Evolutionary conservation across 2,797 vertebrate genomes (phyloP).

Genomic region (Smutsia gigantea): DNA sequence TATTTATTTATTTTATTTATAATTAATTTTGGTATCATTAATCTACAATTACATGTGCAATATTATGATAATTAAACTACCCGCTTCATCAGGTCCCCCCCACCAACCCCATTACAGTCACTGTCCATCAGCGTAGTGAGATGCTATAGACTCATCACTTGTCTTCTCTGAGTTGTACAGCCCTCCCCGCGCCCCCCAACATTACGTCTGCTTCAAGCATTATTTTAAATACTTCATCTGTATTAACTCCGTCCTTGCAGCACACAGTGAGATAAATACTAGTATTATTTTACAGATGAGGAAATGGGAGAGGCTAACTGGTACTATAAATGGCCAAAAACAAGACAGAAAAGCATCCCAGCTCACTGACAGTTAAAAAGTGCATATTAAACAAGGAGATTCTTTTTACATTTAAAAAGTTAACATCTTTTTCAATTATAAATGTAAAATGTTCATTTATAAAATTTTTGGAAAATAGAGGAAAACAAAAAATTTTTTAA

Average conservation of each 20-base stretch:
- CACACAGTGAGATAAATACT: not conserved
- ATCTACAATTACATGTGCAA: no score
- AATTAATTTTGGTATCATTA: no score
- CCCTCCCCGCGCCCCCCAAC: no score
- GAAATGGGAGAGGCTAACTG: not conserved
- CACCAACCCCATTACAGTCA: no score
- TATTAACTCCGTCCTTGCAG: not conserved
- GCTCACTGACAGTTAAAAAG: not conserved
- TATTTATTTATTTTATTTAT: no score
- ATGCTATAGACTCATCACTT: no score
- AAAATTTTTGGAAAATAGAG: not conserved
- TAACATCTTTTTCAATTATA: not conserved
- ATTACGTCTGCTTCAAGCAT: not conserved
- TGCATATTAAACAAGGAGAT: not conserved
- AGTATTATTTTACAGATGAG: not conserved
- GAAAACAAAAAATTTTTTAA: not conserved
- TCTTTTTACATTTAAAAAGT: not conserved
- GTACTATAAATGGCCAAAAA: not conserved
- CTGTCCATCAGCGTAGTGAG: no score
- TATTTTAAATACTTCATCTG: slow-evolving; percentile 5
- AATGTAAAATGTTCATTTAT: not conserved
- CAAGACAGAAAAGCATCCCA: not conserved
- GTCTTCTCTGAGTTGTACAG: no score
- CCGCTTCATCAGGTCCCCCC: no score
- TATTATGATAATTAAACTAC: no score